Conservation (phyloP, 2,113 vertebrate species). For the Pangasianodon hypophthalmus region DNA sequence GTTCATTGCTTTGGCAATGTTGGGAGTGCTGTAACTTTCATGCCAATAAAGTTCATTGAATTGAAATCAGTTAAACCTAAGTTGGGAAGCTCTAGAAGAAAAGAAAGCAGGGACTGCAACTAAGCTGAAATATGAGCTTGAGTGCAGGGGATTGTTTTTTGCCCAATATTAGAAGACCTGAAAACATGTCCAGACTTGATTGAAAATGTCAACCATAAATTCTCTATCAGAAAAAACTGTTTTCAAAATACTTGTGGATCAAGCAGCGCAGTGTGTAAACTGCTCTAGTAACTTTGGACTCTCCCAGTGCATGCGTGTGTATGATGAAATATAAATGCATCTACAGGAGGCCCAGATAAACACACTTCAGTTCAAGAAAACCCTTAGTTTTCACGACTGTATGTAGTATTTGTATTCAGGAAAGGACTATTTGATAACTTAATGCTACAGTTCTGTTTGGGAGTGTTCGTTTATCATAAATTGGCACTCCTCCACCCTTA, state of each 20-base stretch:
- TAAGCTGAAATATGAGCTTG: not conserved
- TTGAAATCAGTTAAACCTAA: not conserved
- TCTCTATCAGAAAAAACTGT: not conserved
- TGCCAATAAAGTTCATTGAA: not conserved
- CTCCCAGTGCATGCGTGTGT: not conserved
- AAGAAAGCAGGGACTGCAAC: not conserved
- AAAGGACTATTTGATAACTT: constrained; percentile 16
- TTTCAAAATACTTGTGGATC: not conserved
- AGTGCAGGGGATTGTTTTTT: not conserved
- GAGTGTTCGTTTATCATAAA: not conserved
- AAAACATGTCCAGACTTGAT: not conserved
- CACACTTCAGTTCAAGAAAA: not conserved
- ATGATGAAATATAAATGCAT: not conserved
- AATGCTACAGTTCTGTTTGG: not conserved
- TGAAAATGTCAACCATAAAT: not conserved
- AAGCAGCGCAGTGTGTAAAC: not conserved
- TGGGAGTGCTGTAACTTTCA: not conserved
- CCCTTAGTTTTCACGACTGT: not conserved
- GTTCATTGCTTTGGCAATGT: not conserved
- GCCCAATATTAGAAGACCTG: not conserved
- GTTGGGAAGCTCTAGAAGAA: not conserved
- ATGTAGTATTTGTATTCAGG: not conserved
- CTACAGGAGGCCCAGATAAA: not conserved
- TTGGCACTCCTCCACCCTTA: not conserved
- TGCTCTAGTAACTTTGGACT: not conserved